Evolutionary conservation across 1,140 invertebrate genomes (phyloP).

Genomic region (Reticulitermes speratus): DNA sequence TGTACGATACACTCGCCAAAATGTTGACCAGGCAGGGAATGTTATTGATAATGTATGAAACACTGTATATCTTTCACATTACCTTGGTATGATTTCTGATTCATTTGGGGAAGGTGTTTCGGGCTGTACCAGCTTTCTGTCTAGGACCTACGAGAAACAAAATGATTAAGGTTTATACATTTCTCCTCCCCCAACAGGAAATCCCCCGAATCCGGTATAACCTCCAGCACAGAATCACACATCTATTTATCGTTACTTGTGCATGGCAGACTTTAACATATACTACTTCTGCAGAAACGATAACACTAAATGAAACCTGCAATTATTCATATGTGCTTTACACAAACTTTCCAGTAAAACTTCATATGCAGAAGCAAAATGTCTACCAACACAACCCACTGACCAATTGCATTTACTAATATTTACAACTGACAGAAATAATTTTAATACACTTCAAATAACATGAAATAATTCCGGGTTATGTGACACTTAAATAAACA

Average conservation of each 20-base stretch:
- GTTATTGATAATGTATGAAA: no score
- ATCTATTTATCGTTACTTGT: neutral
- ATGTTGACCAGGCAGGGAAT: no score
- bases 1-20: no score
- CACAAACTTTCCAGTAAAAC: neutral
- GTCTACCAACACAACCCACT: neutral
- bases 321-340: neutral
- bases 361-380: neutral
- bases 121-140: slow-evolving; percentile 46
- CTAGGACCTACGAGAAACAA: slow-evolving; percentile 22
- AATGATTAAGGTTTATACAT: slow-evolving; percentile 19
- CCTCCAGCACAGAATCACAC: neutral
- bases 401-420: neutral
- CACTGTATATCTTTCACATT: neutral
- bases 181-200: slow-evolving; percentile 40
- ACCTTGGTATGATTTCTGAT: slow-evolving; percentile 17
- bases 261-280: neutral
- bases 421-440: neutral
- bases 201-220: neutral
- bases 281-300: neutral
- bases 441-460: neutral
- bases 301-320: neutral
- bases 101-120: slow-evolving; percentile 48
- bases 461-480: neutral
- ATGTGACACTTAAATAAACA: neutral